Evolutionary conservation across 2,888 invertebrate species (phyloP).

Genomic region (Limnephilus lunatus): DNA sequence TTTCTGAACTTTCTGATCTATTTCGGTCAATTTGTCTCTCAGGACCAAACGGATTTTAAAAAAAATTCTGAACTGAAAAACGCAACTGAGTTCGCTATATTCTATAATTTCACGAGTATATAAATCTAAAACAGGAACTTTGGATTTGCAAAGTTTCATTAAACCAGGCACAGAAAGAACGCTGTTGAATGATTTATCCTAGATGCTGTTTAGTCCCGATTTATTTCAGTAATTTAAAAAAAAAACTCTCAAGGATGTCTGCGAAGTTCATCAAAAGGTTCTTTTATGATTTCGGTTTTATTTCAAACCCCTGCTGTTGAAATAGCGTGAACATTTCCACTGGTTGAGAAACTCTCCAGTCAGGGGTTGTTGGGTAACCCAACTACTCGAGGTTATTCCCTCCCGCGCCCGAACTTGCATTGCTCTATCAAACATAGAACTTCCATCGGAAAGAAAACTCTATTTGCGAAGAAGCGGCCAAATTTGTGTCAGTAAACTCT

Average conservation of each 20-base stretch:
- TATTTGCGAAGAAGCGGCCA: constrained; percentile 36
- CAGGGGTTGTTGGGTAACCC: not conserved
- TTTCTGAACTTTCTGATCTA: not conserved
- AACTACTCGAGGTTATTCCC: not conserved
- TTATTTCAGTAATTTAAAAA: no score
- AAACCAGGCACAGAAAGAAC: no score
- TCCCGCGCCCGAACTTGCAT: not conserved
- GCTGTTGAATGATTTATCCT: no score
- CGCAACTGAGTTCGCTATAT: not conserved
- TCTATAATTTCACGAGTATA: not conserved
- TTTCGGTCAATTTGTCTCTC: not conserved
- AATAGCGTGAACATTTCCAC: not conserved
- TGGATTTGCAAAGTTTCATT: not conserved
- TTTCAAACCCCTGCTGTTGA: not conserved
- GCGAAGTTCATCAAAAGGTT: no score
- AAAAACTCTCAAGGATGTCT: no score
- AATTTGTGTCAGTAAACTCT: constrained; percentile 32
- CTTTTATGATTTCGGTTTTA: not conserved
- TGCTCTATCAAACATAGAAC: constrained; percentile 31
- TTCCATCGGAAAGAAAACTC: constrained; percentile 10
- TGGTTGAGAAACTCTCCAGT: not conserved
- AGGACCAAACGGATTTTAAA: not conserved
- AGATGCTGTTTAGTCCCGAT: no score
- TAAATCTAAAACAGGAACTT: no score
- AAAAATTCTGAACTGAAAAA: no score